These are phyloP conservation scores for Manis pentadactyla DNA, from an alignment of 2,797 vertebrate species.

Conservation along the genomic window DNA sequence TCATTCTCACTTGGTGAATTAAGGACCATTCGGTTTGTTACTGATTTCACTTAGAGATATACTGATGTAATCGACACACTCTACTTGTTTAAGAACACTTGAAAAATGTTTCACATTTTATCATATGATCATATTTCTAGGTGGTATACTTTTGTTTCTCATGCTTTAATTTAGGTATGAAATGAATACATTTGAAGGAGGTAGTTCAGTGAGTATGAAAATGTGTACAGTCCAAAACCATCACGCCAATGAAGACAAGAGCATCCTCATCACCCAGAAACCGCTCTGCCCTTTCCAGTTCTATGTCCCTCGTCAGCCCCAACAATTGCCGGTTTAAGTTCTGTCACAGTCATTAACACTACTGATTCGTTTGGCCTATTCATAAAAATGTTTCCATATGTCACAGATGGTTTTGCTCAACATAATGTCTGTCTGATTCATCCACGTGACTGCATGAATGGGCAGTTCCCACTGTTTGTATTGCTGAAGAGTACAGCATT, in stretches of 20 bases:
- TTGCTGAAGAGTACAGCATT: not conserved
- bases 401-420: not conserved
- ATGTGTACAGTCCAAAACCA: not conserved
- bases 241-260: not conserved
- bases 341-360: not conserved
- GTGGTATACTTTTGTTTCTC: not conserved
- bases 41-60: not conserved
- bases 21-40: not conserved
- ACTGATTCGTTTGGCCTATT: not conserved
- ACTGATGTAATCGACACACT: not conserved
- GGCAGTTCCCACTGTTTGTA: not conserved
- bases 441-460: not conserved
- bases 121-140: no score
- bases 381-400: not conserved
- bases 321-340: not conserved
- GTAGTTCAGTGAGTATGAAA: not conserved
- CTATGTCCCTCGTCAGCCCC: no score
- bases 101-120: not conserved
- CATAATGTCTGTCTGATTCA: not conserved
- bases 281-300: not conserved
- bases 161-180: not conserved
- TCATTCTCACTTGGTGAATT: not conserved
- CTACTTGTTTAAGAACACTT: not conserved
- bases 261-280: not conserved
- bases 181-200: not conserved